Base-by-base conservation (phyloP, 2,113 vertebrate genomes). In the Pluvialis apricaria region DNA sequence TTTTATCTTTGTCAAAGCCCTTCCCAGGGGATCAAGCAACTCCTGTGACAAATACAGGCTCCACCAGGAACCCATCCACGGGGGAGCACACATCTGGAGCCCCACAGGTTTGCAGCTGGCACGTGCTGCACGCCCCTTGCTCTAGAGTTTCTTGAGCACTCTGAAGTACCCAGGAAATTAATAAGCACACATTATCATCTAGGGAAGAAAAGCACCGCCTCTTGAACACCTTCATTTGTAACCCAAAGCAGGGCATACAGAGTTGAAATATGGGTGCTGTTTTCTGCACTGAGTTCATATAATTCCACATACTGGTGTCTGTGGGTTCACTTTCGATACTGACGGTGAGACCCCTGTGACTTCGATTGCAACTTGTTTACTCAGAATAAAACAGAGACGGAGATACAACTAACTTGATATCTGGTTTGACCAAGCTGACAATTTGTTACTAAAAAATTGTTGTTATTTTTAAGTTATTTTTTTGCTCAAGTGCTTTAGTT, bases 191-290 rank as follows among this genome's bases (percentile, higher is more conserved):
- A 0, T 68, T 29, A 42, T 75, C 28, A 32, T 22, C 32, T 19
- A 10, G 69, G 40, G 36, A 45, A 52, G 11, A 32, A 76, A 76
- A 55, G 17, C 0, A 0, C 6, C 64, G 13, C 22, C 34, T 69
- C 54, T 47, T 34, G 9, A 81, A 66, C 14, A 61, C 4, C n/a
- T 71, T 32, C 17, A 44, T 29, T 24, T 62, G 31, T 9, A 58
- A 85, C 13, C 57, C 40, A 22, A 20, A 34, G 8, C 4, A 10
- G 13, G 15, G 4, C 16, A 38, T 3, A 9, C 0, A 2, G 80
- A 69, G n/a, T 11, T 49, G 21, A 86, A 86, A 70, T 8, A 21
- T 0, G 3, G 42, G 36, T 24, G 15, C 13, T n/a, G 1, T 36
- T 82, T 62, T 54, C 61, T 31, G 51, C 29, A 16, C 40, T 29